Conservation (phyloP, 2,113 vertebrate species). For the Mus spicilegus region DNA sequence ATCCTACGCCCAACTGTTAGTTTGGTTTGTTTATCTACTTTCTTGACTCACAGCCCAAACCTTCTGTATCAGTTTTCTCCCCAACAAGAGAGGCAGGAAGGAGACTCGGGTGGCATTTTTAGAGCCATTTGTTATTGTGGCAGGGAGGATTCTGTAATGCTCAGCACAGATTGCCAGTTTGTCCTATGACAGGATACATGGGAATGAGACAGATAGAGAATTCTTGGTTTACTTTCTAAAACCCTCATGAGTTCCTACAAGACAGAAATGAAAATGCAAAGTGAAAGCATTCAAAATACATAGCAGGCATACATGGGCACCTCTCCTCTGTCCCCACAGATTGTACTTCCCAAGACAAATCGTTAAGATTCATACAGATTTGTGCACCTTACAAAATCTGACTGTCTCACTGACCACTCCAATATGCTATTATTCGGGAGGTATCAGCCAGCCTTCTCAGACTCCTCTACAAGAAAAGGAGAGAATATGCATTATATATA, state of each 20-base stretch:
- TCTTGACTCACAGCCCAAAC: constrained; percentile 86
- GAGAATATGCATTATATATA: background rate
- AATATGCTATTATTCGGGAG: background rate
- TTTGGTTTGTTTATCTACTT: constrained; percentile 85
- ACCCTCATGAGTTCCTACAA: background rate
- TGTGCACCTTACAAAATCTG: background rate
- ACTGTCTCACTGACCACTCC: background rate
- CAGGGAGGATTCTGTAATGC: constrained; percentile 75
- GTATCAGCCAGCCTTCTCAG: background rate
- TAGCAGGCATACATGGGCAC: background rate
- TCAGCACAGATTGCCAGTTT: constrained; percentile 81
- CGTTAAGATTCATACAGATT: background rate
- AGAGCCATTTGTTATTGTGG: constrained; percentile 85
- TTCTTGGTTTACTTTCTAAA: constrained; percentile 3
- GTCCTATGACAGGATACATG: constrained; percentile 75
- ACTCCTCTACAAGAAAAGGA: background rate
- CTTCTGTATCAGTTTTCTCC: constrained; percentile 82
- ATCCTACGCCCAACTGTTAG: constrained; percentile 81
- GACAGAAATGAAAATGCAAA: constrained; percentile 7
- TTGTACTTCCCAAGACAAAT: background rate
- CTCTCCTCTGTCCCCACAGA: background rate
- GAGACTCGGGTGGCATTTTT: constrained; percentile 83
- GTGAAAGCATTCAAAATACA: background rate
- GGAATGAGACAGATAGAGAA: constrained; percentile 31
- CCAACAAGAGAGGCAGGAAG: constrained; percentile 81